A percentile compares a stretch with the other conserved stretches of the same genome.
phyloP scores from a whole-genome alignment of 2,888 invertebrate genomes.

The Girardia tigrina region DNA sequence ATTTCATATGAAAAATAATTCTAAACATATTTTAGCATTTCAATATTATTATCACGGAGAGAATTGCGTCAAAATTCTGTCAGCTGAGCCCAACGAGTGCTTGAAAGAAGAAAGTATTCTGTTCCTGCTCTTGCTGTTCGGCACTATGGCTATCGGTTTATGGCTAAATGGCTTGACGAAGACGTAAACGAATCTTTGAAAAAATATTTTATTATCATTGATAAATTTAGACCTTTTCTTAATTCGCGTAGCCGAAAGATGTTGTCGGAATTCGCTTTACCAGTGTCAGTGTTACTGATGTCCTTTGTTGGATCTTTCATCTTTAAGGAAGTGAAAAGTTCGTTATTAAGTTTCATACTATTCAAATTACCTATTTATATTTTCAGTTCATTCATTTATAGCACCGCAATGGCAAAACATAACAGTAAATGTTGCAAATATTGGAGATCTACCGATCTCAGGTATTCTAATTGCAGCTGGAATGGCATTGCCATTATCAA shows the following conservation, averaged over 20 bases:
- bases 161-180: not conserved
- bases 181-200: not conserved
- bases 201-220: not conserved
- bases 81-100: too few species aligned
- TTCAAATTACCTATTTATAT: too few species aligned
- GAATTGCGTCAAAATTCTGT: too few species aligned
- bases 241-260: constrained; percentile 55
- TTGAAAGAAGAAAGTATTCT: not conserved
- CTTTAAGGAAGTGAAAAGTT: constrained; percentile 55
- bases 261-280: constrained; percentile 57
- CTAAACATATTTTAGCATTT: too few species aligned
- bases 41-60: too few species aligned
- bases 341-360: too few species aligned
- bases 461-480: constrained; percentile 52
- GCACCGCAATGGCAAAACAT: not conserved
- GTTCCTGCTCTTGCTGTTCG: not conserved
- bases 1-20: too few species aligned
- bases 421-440: not conserved
- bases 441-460: not conserved
- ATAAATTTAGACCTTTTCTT: constrained; percentile 51
- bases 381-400: not conserved
- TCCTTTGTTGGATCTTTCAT: constrained; percentile 55
- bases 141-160: not conserved
- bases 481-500: constrained; percentile 55
- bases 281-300: constrained; percentile 55